Evolutionary conservation across 2,888 invertebrate species (phyloP).

Genomic region (Microctonus hyperodae): DNA sequence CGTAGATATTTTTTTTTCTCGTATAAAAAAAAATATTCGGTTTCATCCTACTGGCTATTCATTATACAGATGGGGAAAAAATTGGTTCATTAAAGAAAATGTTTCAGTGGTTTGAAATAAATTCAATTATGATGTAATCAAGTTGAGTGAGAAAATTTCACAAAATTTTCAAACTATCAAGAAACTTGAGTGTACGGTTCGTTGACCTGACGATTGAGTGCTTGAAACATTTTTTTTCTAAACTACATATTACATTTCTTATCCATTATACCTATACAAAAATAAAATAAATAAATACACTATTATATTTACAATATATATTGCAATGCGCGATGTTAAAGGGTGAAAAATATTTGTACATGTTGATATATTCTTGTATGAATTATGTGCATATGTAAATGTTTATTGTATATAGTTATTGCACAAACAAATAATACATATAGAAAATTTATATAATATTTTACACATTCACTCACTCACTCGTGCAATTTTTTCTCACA

Average conservation of each 20-base stretch:
- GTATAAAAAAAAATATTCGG: too few species aligned
- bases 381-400: neutral
- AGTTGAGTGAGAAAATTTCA: constrained; percentile 17
- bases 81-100: neutral
- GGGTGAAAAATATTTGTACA: neutral
- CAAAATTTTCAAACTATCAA: constrained; percentile 1
- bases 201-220: constrained; percentile 29
- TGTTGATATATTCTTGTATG: neutral
- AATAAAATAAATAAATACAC: too few species aligned
- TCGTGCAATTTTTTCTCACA: neutral
- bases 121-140: constrained; percentile 16
- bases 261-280: neutral
- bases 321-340: constrained; percentile 6
- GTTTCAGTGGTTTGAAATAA: constrained; percentile 6
- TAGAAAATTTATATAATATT: neutral
- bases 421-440: neutral
- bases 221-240: constrained; percentile 27
- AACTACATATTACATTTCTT: neutral
- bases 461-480: neutral
- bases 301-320: too few species aligned
- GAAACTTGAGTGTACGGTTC: constrained; percentile 6
- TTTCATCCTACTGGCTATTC: neutral
- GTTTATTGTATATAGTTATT: neutral
- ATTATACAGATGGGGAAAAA: neutral
- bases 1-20: neutral